phyloP scores from a whole-genome alignment of 2,113 vertebrate species.

The Pteruthius melanotis region DNA sequence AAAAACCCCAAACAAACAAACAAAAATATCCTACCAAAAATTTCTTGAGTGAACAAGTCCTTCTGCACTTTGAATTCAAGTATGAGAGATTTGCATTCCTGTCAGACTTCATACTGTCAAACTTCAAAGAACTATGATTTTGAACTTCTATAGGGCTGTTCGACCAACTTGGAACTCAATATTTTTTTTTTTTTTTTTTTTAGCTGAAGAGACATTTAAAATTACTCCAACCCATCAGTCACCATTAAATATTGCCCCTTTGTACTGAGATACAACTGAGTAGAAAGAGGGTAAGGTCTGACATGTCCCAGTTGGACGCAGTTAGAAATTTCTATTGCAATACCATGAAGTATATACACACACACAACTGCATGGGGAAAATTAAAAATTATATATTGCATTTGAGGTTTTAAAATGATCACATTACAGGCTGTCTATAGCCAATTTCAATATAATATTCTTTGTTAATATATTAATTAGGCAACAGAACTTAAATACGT shows the following conservation, averaged over 20 bases:
- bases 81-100: slow-evolving; percentile 1
- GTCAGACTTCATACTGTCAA: background rate
- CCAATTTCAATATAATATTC: background rate
- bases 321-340: background rate
- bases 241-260: background rate
- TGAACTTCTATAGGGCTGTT: slow-evolving; percentile 3
- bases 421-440: background rate
- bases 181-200: background rate
- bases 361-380: rapidly evolving
- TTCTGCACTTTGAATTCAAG: background rate
- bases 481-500: background rate
- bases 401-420: background rate
- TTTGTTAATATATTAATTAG: background rate
- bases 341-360: background rate
- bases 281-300: background rate
- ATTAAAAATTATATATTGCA: background rate
- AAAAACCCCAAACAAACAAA: background rate
- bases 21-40: background rate
- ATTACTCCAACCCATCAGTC: background rate
- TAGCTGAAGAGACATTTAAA: slow-evolving; percentile 11
- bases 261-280: background rate
- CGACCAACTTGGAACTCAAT: slow-evolving; percentile 22
- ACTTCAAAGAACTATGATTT: slow-evolving; percentile 39
- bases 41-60: background rate
- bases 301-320: background rate